A percentile compares a stretch with the other conserved stretches of the same genome.
These are phyloP conservation scores for Mamestra brassicae DNA, from an alignment of 2,888 invertebrate genomes.

Conservation along the genomic window DNA sequence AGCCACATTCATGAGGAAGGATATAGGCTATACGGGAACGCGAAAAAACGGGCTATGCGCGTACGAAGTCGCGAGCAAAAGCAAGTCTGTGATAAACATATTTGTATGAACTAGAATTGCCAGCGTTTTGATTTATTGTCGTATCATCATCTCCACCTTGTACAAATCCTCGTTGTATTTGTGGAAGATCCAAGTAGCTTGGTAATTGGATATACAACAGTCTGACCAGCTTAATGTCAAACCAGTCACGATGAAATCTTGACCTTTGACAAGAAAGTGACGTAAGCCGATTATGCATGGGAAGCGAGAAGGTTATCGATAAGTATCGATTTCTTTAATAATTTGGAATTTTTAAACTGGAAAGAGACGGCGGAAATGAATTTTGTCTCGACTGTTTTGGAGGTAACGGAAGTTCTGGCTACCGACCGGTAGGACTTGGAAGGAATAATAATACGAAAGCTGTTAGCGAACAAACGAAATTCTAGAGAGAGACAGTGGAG, in stretches of 20 bases:
- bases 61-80: no score
- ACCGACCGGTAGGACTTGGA: background rate
- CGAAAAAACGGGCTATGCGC: no score
- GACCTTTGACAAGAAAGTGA: constrained; percentile 44
- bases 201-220: constrained; percentile 21
- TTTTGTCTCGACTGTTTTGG: constrained; percentile 8
- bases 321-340: constrained; percentile 6
- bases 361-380: constrained; percentile 13
- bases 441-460: constrained; percentile 33
- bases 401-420: constrained; percentile 22
- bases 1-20: no score
- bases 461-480: background rate
- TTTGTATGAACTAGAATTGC: no score
- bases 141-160: no score
- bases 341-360: constrained; percentile 4
- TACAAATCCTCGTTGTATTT: no score
- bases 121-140: no score
- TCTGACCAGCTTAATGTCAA: constrained; percentile 15
- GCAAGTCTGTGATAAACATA: no score
- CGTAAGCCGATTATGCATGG: constrained; percentile 19
- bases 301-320: constrained; percentile 22
- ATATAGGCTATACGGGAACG: no score
- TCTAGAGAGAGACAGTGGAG: background rate
- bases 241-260: constrained; percentile 32
- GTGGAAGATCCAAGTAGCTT: constrained; percentile 1